Percentiles rank a stretch among this genome's conserved stretches.
These are phyloP conservation scores for Antheraea pernyi DNA, from an alignment of 1,140 invertebrate genomes.

Conservation along the genomic window DNA sequence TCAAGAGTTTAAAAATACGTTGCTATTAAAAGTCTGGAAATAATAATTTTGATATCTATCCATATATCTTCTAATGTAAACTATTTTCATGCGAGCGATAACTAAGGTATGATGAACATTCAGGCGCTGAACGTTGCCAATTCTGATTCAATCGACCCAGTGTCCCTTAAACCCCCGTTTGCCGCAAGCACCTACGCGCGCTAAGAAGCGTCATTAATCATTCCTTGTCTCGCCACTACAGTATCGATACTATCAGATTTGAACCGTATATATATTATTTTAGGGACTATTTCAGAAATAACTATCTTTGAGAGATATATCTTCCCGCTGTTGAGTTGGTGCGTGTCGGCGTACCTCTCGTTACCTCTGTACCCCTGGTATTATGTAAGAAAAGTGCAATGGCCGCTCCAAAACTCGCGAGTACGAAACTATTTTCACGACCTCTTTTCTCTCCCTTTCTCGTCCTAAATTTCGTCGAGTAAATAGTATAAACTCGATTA, in stretches of 20 bases:
- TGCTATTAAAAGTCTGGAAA: no score
- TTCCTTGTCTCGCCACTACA: slow-evolving; percentile 43
- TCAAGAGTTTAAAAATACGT: no score
- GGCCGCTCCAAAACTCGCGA: slow-evolving; percentile 62
- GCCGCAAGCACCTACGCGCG: slow-evolving; percentile 28
- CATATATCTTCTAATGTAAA: slow-evolving; percentile 1
- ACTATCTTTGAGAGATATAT: not conserved
- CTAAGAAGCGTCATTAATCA: slow-evolving; percentile 68
- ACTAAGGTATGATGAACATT: slow-evolving; percentile 41
- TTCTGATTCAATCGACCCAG: slow-evolving; percentile 71
- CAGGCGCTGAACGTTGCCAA: slow-evolving; percentile 62
- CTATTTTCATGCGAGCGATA: slow-evolving; percentile 40
- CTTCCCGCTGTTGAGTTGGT: slow-evolving; percentile 19
- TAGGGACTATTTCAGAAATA: not conserved
- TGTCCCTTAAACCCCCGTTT: slow-evolving; percentile 28
- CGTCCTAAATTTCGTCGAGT: no score
- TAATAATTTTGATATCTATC: no score
- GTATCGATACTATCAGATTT: slow-evolving; percentile 35
- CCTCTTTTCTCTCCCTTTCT: no score
- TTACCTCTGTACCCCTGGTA: slow-evolving; percentile 69
- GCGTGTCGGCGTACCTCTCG: slow-evolving; percentile 50
- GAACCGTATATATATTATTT: not conserved
- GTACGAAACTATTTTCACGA: slow-evolving; percentile 34
- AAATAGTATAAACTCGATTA: no score
- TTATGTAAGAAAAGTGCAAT: slow-evolving; percentile 75